Conservation (phyloP, 2,113 vertebrate genomes). For the Elaphurus davidianus region DNA sequence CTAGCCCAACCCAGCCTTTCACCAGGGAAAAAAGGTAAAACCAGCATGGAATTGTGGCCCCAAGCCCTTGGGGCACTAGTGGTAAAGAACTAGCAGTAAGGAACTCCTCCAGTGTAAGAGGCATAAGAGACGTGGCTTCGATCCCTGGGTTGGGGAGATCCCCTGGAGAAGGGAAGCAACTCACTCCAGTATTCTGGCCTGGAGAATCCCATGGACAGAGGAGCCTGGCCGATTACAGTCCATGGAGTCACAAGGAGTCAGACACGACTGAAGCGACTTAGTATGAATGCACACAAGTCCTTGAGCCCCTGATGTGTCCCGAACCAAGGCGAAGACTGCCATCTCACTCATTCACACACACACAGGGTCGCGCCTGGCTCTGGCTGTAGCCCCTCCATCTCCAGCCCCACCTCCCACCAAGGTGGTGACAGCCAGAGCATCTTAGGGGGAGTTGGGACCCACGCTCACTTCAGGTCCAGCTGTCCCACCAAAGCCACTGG, state of each 20-base stretch:
- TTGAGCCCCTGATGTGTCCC: background rate
- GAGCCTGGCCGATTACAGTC: background rate
- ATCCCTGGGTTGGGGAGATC: background rate
- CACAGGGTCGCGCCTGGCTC: fast-evolving
- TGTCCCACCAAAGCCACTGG: background rate
- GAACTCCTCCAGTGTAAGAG: background rate
- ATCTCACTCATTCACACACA: background rate
- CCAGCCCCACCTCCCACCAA: background rate
- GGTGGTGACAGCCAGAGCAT: background rate
- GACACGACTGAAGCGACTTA: background rate
- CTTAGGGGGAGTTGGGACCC: background rate
- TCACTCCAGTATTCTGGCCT: background rate
- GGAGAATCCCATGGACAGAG: background rate
- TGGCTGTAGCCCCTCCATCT: background rate
- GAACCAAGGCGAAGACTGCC: background rate
- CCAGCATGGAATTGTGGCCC: background rate
- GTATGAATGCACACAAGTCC: background rate
- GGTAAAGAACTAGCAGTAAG: background rate
- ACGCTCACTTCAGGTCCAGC: fast-evolving
- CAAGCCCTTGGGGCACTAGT: background rate
- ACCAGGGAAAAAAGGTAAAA: background rate
- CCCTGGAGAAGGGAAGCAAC: background rate
- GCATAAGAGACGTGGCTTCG: background rate
- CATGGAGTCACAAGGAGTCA: background rate
- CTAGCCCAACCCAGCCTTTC: background rate